phyloP scores from a whole-genome alignment of 2,888 invertebrate genomes.

The Asteroscopus sphinx region DNA sequence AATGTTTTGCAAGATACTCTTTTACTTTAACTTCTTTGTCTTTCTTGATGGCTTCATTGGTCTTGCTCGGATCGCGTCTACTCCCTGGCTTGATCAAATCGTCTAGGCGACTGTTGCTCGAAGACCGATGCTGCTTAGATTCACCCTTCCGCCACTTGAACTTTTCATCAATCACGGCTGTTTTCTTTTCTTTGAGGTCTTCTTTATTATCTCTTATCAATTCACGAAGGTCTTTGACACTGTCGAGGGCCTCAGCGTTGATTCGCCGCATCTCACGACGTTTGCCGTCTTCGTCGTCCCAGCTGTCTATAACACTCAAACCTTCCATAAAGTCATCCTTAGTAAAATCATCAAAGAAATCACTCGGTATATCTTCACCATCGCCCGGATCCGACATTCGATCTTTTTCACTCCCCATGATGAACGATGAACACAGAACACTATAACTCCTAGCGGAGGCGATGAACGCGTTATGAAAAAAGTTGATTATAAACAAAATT shows the following conservation, averaged over 20 bases:
- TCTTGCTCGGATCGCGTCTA: conserved; percentile 82
- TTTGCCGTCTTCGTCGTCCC: conserved; percentile 71
- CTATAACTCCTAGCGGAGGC: no score
- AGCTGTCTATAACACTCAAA: conserved; percentile 85
- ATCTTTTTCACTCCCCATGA: conserved; percentile 59
- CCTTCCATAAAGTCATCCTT: conserved; percentile 86
- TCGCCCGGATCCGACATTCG: conserved; percentile 65
- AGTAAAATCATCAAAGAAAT: conserved; percentile 85
- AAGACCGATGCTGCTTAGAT: conserved; percentile 38
- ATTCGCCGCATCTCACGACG: conserved; percentile 53
- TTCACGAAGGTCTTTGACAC: conserved; percentile 76
- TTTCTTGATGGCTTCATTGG: conserved; percentile 81
- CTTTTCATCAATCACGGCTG: conserved; percentile 20
- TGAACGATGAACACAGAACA: no score
- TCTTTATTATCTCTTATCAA: conserved; percentile 65
- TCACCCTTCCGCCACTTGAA: conserved; percentile 38
- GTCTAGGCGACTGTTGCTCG: conserved; percentile 65
- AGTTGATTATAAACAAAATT: conserved; percentile 22
- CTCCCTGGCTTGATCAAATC: conserved; percentile 82
- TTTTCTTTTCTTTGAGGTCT: conserved; percentile 26
- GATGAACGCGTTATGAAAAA: conserved; percentile 31
- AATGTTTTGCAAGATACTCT: conserved; percentile 79
- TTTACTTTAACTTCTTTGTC: conserved; percentile 86
- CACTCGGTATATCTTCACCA: conserved; percentile 83
- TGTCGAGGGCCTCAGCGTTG: conserved; percentile 65